Base-by-base conservation (phyloP, 2,888 invertebrate genomes). In the Amblyjoppa proteus region DNA sequence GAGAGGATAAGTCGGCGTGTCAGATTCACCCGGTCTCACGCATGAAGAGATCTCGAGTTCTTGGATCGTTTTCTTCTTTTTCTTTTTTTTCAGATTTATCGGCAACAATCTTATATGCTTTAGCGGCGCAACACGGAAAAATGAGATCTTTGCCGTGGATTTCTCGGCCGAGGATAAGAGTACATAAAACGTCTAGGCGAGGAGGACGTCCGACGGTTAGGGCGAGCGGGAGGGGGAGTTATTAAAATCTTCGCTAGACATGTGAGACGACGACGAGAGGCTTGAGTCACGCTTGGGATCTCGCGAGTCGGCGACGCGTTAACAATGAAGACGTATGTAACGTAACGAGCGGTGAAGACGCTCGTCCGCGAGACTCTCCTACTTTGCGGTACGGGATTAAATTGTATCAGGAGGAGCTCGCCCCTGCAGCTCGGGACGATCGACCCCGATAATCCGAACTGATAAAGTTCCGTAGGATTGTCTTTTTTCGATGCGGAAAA, bases 281-380 rank as follows among this genome's bases (percentile, higher is more conserved):
- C 31, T 69, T 31, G 78, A 70, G 78, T 78, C 78, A 78, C 78
- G 78, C 69, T 69, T 49, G 56, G 69, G 41, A 70, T 68, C 78
- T 45, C 58, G 20, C 58, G 78, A 70, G 69, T 78, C 78, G 78
- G 78, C 68, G 41, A 78, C 78, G 78, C 78, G 78, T 78, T 78
- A 78, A 78, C 45, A 78, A 78, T 58, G 69, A 58, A 78, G 11
- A 25, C 69, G 78, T 78, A 78, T n/a, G 31, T 45, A 69, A 69
- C 56, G 58, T 16, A 45, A 78, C 31, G 41, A 41, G 56, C 69
- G 45, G 58, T 51, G 58, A 78, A 58, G 41, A 78, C 58, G 20
- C 13, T 4, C 51, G 64, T 66, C 34, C 25, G 66, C 66, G 69
- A 49, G 16, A 45, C 45, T 49, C 45, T 69, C 41, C 38, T 69